Conservation (phyloP, 2,797 vertebrate genomes). For the Crossoptilon crossoptilon region DNA sequence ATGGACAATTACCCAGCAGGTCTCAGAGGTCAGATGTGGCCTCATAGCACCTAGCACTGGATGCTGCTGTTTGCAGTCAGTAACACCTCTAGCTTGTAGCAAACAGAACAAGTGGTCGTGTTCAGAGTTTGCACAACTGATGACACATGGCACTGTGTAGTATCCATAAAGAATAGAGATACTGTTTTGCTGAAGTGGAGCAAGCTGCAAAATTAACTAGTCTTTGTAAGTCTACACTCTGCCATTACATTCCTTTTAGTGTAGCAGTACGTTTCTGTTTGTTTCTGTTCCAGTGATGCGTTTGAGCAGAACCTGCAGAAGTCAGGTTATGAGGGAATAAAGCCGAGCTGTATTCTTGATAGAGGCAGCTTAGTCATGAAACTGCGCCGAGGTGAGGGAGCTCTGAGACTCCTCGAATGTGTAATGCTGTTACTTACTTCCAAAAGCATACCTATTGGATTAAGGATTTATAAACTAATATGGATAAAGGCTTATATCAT, state of each 20-base stretch:
- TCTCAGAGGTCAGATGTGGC: background rate
- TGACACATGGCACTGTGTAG: background rate
- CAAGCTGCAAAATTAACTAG: background rate
- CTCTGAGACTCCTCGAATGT: background rate
- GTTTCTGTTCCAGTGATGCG: background rate
- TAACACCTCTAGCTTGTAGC: background rate
- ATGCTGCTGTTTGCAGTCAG: background rate
- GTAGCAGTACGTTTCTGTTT: accelerated
- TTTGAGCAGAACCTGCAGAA: background rate
- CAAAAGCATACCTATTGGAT: background rate
- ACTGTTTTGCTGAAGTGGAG: background rate
- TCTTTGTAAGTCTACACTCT: background rate
- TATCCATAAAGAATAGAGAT: background rate
- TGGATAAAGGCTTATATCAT: background rate
- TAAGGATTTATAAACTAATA: background rate
- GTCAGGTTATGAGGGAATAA: background rate
- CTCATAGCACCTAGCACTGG: background rate
- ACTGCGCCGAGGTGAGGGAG: background rate
- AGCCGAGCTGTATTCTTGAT: background rate
- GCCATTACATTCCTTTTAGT: accelerated
- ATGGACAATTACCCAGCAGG: background rate
- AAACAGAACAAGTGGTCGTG: background rate
- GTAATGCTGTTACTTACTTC: background rate
- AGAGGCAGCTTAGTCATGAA: background rate
- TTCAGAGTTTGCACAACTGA: background rate